phyloP scores from a whole-genome alignment of 2,888 invertebrate genomes.

The Pinctada fucata region DNA sequence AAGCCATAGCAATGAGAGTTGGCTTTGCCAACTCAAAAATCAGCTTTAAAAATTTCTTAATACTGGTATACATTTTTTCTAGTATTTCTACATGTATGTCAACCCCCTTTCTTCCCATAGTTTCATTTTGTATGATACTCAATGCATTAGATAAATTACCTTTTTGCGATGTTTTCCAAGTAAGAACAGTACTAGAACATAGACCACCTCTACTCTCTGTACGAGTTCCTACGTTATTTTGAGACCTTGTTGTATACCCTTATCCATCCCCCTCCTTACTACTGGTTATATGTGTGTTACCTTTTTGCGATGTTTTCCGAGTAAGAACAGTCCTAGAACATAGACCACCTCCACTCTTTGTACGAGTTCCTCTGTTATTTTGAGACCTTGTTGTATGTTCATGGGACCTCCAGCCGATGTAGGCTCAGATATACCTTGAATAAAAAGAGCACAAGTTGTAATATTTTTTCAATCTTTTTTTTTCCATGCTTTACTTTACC shows the following conservation, averaged over 20 bases:
- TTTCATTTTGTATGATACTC: too few relatives aligned
- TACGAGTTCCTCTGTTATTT: slow-evolving; percentile 73
- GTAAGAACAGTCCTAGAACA: slow-evolving; percentile 75
- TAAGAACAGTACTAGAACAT: slow-evolving; percentile 75
- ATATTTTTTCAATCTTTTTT: too few relatives aligned
- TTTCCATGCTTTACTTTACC: too few relatives aligned
- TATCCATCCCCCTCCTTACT: too few relatives aligned
- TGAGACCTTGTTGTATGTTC: slow-evolving; percentile 72
- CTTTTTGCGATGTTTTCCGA: slow-evolving; percentile 77
- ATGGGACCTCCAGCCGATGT: slow-evolving; percentile 68
- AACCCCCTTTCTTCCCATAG: too few relatives aligned
- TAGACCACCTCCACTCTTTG: slow-evolving; percentile 76
- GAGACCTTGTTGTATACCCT: slow-evolving; percentile 72
- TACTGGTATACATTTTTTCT: too few relatives aligned
- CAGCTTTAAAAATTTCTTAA: too few relatives aligned
- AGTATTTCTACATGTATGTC: too few relatives aligned
- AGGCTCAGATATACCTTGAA: slow-evolving; percentile 72
- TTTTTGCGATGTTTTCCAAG: slow-evolving; percentile 74
- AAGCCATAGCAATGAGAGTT: too few relatives aligned
- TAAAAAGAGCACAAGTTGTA: not conserved
- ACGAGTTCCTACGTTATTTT: slow-evolving; percentile 74
- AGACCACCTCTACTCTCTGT: slow-evolving; percentile 76
- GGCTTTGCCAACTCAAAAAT: too few relatives aligned
- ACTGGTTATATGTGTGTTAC: too few relatives aligned
- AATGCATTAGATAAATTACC: too few relatives aligned